These are phyloP conservation scores for Syngnathus rostellatus DNA, from an alignment of 2,797 vertebrate genomes.

Conservation along the genomic window DNA sequence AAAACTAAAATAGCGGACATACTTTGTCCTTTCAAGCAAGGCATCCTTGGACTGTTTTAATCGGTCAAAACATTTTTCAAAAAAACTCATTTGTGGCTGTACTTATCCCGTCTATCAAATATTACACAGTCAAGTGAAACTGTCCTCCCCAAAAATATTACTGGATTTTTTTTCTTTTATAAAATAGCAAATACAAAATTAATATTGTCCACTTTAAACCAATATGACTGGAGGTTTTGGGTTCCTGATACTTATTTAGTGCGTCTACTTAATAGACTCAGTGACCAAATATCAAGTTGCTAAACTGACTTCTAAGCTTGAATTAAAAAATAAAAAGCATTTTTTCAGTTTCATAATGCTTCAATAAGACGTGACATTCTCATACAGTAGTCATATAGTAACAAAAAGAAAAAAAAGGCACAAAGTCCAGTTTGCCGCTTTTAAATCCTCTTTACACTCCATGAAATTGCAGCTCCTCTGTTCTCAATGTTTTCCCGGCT, in stretches of 20 bases:
- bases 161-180: no score
- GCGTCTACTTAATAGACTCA: not conserved
- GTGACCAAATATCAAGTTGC: not conserved
- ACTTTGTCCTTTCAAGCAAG: not conserved
- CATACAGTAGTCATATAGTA: not conserved
- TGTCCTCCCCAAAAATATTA: no score
- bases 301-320: not conserved
- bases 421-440: slow-evolving; percentile 25
- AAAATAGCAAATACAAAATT: no score
- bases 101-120: no score
- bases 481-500: slow-evolving; percentile 35
- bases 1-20: not conserved
- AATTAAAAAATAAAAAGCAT: not conserved
- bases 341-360: not conserved
- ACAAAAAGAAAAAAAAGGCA: slow-evolving; percentile 18
- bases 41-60: not conserved
- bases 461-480: slow-evolving; percentile 37
- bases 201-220: no score
- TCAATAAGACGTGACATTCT: not conserved
- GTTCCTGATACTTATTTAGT: not conserved
- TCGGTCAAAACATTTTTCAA: no score
- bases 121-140: no score
- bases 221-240: no score
- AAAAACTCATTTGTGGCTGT: no score
- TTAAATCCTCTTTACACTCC: slow-evolving; percentile 12